Base-by-base conservation (phyloP, 2,888 invertebrate genomes). In the Torymus auratus region DNA sequence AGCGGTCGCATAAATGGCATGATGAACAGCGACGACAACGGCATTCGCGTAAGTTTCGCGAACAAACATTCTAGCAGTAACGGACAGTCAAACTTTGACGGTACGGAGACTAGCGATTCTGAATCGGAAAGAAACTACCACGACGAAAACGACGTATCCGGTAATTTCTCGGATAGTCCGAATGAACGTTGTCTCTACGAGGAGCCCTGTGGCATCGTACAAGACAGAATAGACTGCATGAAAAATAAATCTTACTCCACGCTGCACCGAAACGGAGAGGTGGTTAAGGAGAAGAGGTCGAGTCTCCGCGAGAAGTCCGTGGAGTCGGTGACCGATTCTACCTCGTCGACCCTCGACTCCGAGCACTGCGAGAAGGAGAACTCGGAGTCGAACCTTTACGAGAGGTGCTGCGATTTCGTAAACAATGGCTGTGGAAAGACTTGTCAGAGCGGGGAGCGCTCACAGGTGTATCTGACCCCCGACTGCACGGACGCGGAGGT, bases 371-470 rank as follows among this genome's bases (percentile, higher is more conserved):
- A 83, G 55, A 82, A 84, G 71, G 73, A 41, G 7, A 41, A 71
- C 7, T 74, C 78, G 11, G 83, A 84, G 64, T 65, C 83, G 23
- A 82, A 84, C 72, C 82, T 86, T 62, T 87, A 86, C 60, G 87
- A 88, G 81, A 85, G 87, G 75, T 86, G 86, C 84, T 88, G 86
- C 85, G 85, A 88, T 85, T 85, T 86, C 64, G 76, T 86, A 62
- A 85, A 84, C 65, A 85, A 85, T 52, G 80, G 79, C 10, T 73
- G 78, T 71, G 67, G 60, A 13, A 82, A 84, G 15, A 41, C 41
- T 41, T 41, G 41, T 41, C 41, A 41, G 41, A 74, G 52, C n/a
- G 74, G 79, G 17, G 74, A 76, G 15, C 15, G 55, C 15, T 62
- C 78, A n/a, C 78, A 78, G 28, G 62, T 75, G 0, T 79, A 69